Conservation (phyloP, 2,888 invertebrate genomes). For the Odontocolon sp. region DNA sequence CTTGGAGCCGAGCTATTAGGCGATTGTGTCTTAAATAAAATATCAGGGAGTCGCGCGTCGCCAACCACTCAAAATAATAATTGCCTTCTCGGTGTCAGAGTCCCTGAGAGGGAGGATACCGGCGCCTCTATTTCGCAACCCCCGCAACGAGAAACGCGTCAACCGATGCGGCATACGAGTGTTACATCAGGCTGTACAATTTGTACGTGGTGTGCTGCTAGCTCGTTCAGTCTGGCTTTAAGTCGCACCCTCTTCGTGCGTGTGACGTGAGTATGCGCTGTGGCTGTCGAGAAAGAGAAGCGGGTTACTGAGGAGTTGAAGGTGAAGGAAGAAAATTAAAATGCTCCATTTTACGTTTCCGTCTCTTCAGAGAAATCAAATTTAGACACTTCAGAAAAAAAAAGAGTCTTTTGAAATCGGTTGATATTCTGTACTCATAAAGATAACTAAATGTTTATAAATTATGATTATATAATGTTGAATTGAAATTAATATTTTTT, state of each 20-base stretch:
- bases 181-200: slow-evolving; percentile 23
- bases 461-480: no score
- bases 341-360: no score
- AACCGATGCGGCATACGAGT: slow-evolving; percentile 25
- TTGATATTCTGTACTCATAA: no score
- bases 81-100: slow-evolving; percentile 74
- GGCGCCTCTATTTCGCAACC: slow-evolving; percentile 26
- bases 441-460: no score
- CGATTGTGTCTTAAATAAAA: slow-evolving; percentile 80
- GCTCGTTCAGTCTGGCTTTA: slow-evolving; percentile 8
- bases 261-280: slow-evolving; percentile 46
- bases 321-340: slow-evolving; percentile 60
- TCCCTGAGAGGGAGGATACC: slow-evolving; percentile 10
- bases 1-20: slow-evolving; percentile 77
- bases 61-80: slow-evolving; percentile 79
- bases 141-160: slow-evolving; percentile 38
- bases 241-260: slow-evolving; percentile 42
- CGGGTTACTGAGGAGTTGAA: slow-evolving; percentile 16
- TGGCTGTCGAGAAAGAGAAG: slow-evolving; percentile 24
- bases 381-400: no score
- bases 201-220: slow-evolving; percentile 21
- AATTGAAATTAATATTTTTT: no score
- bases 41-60: slow-evolving; percentile 75
- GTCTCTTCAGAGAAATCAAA: no score
- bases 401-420: no score